These are phyloP conservation scores for Amblyopsis hoosieri DNA, from an alignment of 2,797 vertebrate genomes.

Conservation along the genomic window DNA sequence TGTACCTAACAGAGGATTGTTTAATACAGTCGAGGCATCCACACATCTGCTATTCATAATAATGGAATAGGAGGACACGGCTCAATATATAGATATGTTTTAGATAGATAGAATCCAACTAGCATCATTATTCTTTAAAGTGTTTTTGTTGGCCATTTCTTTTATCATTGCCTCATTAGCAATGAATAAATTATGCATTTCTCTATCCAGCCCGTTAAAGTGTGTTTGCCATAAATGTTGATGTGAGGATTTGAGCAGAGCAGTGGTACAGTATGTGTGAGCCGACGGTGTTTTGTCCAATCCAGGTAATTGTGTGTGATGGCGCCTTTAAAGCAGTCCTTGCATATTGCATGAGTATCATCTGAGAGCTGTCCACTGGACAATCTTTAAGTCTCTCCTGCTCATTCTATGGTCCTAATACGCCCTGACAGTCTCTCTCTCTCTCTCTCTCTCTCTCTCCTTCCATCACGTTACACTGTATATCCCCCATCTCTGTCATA, in stretches of 20 bases:
- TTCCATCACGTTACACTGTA: neutral
- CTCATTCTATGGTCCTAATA: conserved; percentile 76
- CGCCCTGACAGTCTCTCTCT: conserved; percentile 76
- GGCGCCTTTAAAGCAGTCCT: conserved; percentile 50
- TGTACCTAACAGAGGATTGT: conserved; percentile 25
- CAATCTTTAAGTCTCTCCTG: conserved; percentile 68
- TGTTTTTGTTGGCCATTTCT: neutral
- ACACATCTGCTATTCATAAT: neutral
- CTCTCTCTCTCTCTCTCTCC: conserved; percentile 6
- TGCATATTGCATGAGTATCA: conserved; percentile 85
- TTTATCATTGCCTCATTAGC: neutral
- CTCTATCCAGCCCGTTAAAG: neutral
- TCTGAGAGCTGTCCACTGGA: conserved; percentile 75
- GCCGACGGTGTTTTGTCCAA: conserved; percentile 15
- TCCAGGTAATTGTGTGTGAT: conserved; percentile 38
- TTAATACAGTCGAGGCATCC: neutral
- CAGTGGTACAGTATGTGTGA: conserved; percentile 7
- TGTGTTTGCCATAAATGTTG: neutral
- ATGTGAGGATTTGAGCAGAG: neutral
- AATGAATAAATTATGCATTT: neutral
- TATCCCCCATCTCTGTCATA: conserved; percentile 53
- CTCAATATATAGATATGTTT: neutral
- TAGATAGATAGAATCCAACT: neutral
- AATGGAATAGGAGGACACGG: neutral
- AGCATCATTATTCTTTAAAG: too few relatives aligned